phyloP scores from a whole-genome alignment of 1,140 invertebrate species.

The Micrasema minimum region DNA sequence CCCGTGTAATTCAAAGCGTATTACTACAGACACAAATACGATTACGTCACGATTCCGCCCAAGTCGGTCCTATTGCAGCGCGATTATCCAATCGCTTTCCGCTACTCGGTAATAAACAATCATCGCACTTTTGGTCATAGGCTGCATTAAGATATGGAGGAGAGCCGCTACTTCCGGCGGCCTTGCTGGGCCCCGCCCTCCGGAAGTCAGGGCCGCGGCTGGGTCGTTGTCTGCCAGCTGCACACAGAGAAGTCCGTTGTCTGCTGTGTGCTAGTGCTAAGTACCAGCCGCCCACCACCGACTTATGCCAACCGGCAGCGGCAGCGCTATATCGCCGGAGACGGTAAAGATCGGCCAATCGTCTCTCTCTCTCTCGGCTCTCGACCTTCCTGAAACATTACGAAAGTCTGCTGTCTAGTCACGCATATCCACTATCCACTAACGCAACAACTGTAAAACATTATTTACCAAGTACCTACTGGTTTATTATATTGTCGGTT shows the following conservation, averaged over 20 bases:
- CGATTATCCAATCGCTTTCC: too few species aligned
- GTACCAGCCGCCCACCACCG: background rate
- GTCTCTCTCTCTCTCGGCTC: background rate
- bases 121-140: slow-evolving; percentile 2
- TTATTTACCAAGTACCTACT: background rate
- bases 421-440: background rate
- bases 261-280: background rate
- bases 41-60: too few species aligned
- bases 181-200: slow-evolving; percentile 18
- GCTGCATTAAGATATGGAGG: slow-evolving; percentile 2
- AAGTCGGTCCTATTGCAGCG: too few species aligned
- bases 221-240: background rate
- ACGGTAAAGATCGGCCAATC: background rate
- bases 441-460: background rate
- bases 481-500: background rate
- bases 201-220: slow-evolving; percentile 14
- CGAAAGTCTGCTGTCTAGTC: background rate
- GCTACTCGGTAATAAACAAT: too few species aligned
- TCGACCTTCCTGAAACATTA: slow-evolving; percentile 3
- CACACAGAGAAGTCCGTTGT: background rate
- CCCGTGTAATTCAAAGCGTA: too few species aligned
- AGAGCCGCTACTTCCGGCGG: slow-evolving; percentile 18
- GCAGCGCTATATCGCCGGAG: background rate
- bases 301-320: background rate
- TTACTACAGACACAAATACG: too few species aligned